Percentiles rank a stretch among this genome's conserved stretches.
phyloP scores from a whole-genome alignment of 92 coral and sea anemone species.

The Epizoanthus ramosus region DNA sequence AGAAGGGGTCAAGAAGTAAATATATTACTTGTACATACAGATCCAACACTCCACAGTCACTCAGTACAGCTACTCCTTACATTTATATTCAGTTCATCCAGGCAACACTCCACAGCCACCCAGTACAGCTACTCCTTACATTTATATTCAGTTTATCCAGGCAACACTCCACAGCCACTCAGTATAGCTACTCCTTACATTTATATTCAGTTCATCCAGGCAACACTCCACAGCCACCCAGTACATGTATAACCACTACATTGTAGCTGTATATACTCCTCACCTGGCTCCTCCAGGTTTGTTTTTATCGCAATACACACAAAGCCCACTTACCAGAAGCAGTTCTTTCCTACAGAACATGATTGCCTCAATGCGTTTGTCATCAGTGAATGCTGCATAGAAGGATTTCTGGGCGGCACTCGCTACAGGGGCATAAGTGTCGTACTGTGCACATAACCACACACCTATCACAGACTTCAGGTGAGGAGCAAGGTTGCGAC shows the following conservation, averaged over 20 bases:
- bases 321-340: conserved; percentile 61
- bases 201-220: too few species aligned
- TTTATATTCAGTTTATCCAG: too few species aligned
- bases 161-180: too few species aligned
- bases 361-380: conserved; percentile 82
- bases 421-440: conserved; percentile 86
- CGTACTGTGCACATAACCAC: conserved; percentile 94
- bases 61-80: too few species aligned
- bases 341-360: conserved; percentile 87
- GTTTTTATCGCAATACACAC: not conserved
- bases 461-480: conserved; percentile 86
- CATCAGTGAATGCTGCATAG: conserved; percentile 82
- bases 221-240: not conserved
- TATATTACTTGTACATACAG: too few species aligned
- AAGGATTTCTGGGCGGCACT: conserved; percentile 86
- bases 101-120: too few species aligned
- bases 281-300: too few species aligned
- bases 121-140: too few species aligned
- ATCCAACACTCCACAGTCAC: too few species aligned
- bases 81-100: too few species aligned
- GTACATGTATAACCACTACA: not conserved
- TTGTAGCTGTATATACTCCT: not conserved
- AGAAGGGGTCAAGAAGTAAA: too few species aligned
- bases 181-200: too few species aligned
- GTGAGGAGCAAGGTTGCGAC: conserved; percentile 94